Percentiles rank a stretch among this genome's conserved stretches.
Conservation (phyloP, 2,797 vertebrate species). For the Carcharodon carcharias region DNA sequence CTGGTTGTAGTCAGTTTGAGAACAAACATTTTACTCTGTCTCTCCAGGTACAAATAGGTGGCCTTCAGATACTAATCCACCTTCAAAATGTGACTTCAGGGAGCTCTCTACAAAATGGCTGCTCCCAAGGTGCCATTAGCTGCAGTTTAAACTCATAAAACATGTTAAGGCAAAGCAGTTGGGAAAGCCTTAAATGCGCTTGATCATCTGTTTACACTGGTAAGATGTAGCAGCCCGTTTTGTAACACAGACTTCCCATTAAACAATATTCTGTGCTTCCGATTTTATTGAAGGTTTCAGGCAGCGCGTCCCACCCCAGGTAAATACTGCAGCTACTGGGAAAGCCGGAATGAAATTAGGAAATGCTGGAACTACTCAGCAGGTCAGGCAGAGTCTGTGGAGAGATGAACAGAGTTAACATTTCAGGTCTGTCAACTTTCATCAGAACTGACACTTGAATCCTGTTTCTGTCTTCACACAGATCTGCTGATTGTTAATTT, state of each 20-base stretch:
- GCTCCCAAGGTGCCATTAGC: background rate
- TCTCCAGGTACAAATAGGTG: background rate
- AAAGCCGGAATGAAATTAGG: background rate
- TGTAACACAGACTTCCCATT: background rate
- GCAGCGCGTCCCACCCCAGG: background rate
- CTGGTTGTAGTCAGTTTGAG: background rate
- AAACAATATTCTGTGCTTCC: background rate
- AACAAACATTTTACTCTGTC: background rate
- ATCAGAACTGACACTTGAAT: too few species aligned
- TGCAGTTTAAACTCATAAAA: background rate
- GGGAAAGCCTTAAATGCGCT: background rate
- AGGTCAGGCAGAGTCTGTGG: too few species aligned
- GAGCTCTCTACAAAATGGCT: background rate
- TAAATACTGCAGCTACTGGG: too few species aligned
- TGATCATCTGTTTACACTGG: background rate
- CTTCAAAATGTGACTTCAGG: background rate
- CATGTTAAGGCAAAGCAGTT: background rate
- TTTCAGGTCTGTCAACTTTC: too few species aligned
- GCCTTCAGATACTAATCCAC: background rate
- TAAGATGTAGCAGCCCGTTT: background rate
- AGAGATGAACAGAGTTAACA: too few species aligned
- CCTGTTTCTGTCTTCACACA: too few species aligned
- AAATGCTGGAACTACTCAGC: background rate
- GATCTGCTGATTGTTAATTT: too few species aligned
- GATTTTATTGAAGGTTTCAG: background rate